Conservation (phyloP, 2,113 vertebrate species). For the Rhineura floridana region DNA sequence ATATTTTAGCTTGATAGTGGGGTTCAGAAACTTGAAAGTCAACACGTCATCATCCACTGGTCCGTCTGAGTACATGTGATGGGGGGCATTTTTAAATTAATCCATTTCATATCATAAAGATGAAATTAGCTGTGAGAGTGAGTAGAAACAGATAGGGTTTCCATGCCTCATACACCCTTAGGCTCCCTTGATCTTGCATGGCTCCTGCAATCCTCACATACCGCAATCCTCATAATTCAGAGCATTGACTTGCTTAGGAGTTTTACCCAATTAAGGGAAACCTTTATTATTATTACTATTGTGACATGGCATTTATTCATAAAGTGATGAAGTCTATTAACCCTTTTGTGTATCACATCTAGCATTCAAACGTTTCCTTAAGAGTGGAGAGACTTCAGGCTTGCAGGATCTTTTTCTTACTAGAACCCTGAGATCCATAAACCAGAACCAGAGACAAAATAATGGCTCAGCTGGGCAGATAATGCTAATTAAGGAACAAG, state of each 20-base stretch:
- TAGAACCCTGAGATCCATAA: too few species aligned
- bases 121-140: not conserved
- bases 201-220: not conserved
- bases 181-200: not conserved
- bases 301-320: not conserved
- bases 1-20: not conserved
- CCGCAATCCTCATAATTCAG: not conserved
- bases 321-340: not conserved
- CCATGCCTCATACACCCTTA: not conserved
- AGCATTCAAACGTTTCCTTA: not conserved
- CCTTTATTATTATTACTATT: accelerated
- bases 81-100: too few species aligned
- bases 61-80: too few species aligned
- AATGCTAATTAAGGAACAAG: too few species aligned
- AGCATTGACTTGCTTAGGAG: not conserved
- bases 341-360: not conserved
- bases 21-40: too few species aligned
- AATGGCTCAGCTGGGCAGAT: too few species aligned
- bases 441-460: too few species aligned
- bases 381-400: not conserved
- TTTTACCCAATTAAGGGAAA: not conserved
- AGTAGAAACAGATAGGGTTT: not conserved
- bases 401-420: too few species aligned
- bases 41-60: too few species aligned
- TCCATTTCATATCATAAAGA: not conserved